Base-by-base conservation (phyloP, 2,113 vertebrate species). In the Hydrolagus affinis region DNA sequence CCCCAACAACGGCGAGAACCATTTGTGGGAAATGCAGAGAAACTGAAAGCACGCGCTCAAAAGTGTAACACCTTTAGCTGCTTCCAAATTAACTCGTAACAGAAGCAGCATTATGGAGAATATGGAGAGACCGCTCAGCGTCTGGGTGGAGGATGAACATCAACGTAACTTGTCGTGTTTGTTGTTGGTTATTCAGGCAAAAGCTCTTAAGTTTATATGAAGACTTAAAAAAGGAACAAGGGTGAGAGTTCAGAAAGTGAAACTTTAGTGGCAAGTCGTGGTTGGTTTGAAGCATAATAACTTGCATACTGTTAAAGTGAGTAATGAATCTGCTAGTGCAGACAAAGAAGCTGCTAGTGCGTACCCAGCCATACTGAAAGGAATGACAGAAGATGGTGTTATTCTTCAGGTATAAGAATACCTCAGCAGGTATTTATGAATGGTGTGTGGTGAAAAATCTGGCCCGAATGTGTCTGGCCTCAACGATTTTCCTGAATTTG, bases 181-280 rank as follows among this genome's bases (percentile, higher is more conserved):
- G 78, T 86, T 30, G 0, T 59, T 66, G 4, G 0, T 60, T 57
- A 69, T 88, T 74, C 87, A 85, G 56, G 87, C 86, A 57, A 89
- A 89, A 70, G 87, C 75, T 0, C 23, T n/a, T 66, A 9, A 28
- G 7, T 72, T 85, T 88, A 1, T 87, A 87, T 0, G 56, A 77
- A n/a, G n/a, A 69, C 66, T 57, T 28, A 85, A 71, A 86, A 86
- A 59, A 80, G 7, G 4, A 59, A 88, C 77, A n/a, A 85, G 86
- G 64, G 86, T 72, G 0, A 57, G 8, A 6, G 32, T 86, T 32
- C 74, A 68, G 44, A 78, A 10, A 19, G 56, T 72, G 0, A 83
- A 86, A 25, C 87, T 64, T 59, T 89, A 83, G 73, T 86, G 11
- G 86, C 87, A 30, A 89, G 87, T 68, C 85, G 60, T 0, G 85